Percentiles rank a stretch among this genome's conserved stretches.
These are phyloP conservation scores for Catharus minimus DNA, from an alignment of 2,113 vertebrate genomes.

Conservation along the genomic window DNA sequence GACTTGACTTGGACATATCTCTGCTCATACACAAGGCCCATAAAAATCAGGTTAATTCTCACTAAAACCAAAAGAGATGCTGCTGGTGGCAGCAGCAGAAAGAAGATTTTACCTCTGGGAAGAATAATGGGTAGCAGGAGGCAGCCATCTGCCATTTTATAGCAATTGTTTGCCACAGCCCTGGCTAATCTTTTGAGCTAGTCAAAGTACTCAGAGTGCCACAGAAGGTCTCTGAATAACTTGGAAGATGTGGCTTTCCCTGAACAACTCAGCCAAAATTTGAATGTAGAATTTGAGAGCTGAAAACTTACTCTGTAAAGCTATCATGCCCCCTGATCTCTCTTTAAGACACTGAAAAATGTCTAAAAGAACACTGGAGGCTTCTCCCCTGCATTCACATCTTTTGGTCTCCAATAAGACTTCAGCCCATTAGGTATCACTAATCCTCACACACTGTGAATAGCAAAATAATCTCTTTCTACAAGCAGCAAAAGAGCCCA, in stretches of 20 bases:
- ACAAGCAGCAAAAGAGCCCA: neutral
- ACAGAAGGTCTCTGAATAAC: neutral
- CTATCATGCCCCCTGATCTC: neutral
- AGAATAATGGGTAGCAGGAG: neutral
- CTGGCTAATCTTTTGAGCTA: neutral
- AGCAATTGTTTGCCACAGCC: neutral
- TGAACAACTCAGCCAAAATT: neutral
- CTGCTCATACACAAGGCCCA: neutral
- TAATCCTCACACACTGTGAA: neutral
- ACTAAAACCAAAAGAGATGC: neutral
- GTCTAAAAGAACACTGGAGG: neutral
- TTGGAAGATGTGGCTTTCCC: neutral
- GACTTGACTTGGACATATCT: neutral
- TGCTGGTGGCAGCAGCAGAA: neutral
- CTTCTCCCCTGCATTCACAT: neutral
- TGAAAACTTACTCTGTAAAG: neutral
- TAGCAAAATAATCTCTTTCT: neutral
- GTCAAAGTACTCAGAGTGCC: neutral
- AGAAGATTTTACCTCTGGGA: constrained; percentile 10
- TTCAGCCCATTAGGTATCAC: neutral
- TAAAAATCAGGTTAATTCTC: neutral
- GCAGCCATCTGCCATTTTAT: neutral
- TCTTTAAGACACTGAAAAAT: neutral
- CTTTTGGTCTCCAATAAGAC: neutral
- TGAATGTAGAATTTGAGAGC: neutral